phyloP scores from a whole-genome alignment of 1,140 invertebrate species.

The Dreissena rostriformis region DNA sequence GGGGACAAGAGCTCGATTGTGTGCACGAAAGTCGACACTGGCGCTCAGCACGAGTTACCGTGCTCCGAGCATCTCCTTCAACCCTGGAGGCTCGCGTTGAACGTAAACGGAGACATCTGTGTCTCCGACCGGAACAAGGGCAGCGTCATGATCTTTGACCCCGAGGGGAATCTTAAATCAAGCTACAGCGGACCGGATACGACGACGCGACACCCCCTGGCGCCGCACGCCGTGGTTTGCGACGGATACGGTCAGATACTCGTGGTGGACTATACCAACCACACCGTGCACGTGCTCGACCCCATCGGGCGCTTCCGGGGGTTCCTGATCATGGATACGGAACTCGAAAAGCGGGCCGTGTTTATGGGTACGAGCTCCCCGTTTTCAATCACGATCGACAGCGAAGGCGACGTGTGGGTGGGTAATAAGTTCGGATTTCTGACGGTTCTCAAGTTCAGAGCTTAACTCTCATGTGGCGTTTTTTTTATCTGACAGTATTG shows the following conservation, averaged over 20 bases:
- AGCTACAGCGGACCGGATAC: constrained; percentile 37
- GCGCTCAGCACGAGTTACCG: not conserved
- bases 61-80: constrained; percentile 25
- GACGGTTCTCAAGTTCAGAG: constrained; percentile 48
- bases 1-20: constrained; percentile 41
- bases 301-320: constrained; percentile 50
- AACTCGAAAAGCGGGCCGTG: constrained; percentile 52
- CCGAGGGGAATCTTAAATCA: constrained; percentile 40
- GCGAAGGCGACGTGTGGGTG: constrained; percentile 46
- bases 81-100: constrained; percentile 51
- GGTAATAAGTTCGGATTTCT: constrained; percentile 55
- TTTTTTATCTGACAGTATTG: too few species aligned
- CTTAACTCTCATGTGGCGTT: not conserved
- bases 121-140: constrained; percentile 57
- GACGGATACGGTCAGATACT: constrained; percentile 54
- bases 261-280: constrained; percentile 48
- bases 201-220: constrained; percentile 34
- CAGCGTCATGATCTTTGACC: constrained; percentile 38
- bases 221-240: constrained; percentile 48
- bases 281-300: constrained; percentile 50
- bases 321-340: constrained; percentile 56
- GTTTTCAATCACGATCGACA: constrained; percentile 51
- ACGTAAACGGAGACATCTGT: constrained; percentile 53
- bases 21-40: not conserved
- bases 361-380: constrained; percentile 57